Evolutionary conservation across 2,797 vertebrate species (phyloP), one percentile per base, ranked within the genome.

Genomic region (Arvicola amphibius): DNA sequence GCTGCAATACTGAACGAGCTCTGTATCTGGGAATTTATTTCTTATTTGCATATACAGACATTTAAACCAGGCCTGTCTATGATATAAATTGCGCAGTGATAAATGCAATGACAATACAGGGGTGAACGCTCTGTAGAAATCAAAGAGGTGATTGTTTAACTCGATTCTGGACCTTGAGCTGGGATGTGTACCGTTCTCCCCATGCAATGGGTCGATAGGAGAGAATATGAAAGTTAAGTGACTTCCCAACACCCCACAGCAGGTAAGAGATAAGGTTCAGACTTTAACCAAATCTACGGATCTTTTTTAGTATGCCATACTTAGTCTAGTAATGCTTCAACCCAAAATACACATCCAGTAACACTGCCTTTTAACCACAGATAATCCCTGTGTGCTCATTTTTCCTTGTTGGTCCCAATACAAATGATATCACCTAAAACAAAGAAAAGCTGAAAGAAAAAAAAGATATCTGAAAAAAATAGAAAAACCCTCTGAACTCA

Each of bases 361-460:
- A 95, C 79, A 77, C 84, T 71, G 19, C 32, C 65, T 95, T 92
- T 90, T 94, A 95, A 92, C 27, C 80, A 90, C 37, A 96, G 84
- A 97, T 88, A 94, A 93, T 81, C 87, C 63, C 61, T 85, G 29
- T 67, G 14, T 92, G 63, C 59, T 97, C 63, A 9, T 81, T 90
- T 95, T 86, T 88, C 34, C 93, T 95, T 87, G 56, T 89, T 80
- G 73, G 63, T 89, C 81, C 25, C 88, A 91, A 78, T 80, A 94
- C 93, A 94, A 94, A 97, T 94, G 88, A 97, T 86, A 92, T 96
- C 90, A 94, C 69, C 90, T 96, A 92, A 78, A 90, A 92, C 83
- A 96, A 97, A 94, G 67, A 37, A 90, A 43, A 93, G 46, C 71
- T 25, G 10, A 56, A 73, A 92, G 29, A 23, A 46, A 81, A 90